phyloP scores from a whole-genome alignment of 2,113 vertebrate species.

The Clupea harengus region DNA sequence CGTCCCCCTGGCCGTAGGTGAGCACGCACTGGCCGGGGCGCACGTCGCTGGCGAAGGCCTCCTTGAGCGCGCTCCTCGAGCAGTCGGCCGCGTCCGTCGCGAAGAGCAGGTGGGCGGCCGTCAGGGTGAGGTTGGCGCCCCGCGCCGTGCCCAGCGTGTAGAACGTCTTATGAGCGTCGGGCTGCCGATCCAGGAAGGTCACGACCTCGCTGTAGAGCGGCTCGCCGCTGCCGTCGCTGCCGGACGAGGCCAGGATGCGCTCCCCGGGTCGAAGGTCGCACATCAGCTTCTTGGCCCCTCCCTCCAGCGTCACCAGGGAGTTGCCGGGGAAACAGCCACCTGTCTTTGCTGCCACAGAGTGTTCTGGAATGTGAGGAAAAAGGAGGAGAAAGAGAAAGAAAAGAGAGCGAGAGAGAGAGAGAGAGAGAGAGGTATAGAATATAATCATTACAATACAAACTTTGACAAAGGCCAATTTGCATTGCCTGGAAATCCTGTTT shows the following conservation, averaged over 20 bases:
- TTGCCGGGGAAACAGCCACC: conserved; percentile 91
- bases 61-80: conserved; percentile 57
- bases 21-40: conserved; percentile 85
- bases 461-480: not conserved
- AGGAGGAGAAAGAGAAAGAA: conserved; percentile 24
- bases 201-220: conserved; percentile 88
- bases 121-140: conserved; percentile 81
- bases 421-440: not conserved
- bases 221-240: conserved; percentile 67
- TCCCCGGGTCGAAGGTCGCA: conserved; percentile 83
- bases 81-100: conserved; percentile 68
- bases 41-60: conserved; percentile 84
- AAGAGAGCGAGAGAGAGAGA: conserved; percentile 18
- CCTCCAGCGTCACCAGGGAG: conserved; percentile 77
- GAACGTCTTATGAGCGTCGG: conserved; percentile 74
- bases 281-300: conserved; percentile 74
- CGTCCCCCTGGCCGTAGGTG: conserved; percentile 26
- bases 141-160: conserved; percentile 78
- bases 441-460: not conserved
- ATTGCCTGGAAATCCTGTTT: not conserved
- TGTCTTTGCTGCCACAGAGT: conserved; percentile 94
- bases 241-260: conserved; percentile 83
- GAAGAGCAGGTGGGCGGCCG: conserved; percentile 89
- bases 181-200: conserved; percentile 85
- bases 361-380: conserved; percentile 73